phyloP scores from a whole-genome alignment of 2,113 vertebrate genomes.

The Cyphomyrus plagiostoma region DNA sequence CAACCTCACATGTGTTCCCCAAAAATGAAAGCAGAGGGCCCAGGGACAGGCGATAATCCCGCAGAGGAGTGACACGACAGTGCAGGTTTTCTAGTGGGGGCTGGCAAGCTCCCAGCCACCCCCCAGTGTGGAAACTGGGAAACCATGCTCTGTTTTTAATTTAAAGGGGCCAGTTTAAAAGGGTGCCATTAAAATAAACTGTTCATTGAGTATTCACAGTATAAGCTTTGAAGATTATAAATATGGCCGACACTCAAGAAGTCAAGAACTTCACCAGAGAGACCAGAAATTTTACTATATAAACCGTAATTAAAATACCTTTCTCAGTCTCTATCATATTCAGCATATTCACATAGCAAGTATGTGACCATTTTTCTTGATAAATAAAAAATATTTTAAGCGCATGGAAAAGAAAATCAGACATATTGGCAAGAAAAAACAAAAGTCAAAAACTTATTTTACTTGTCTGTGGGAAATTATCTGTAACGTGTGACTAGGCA shows the following conservation, averaged over 20 bases:
- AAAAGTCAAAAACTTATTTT: background rate
- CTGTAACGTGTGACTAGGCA: background rate
- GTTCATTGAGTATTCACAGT: background rate
- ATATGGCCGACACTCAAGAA: background rate
- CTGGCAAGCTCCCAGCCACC: background rate
- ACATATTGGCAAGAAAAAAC: background rate
- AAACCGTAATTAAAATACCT: background rate
- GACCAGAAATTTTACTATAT: background rate
- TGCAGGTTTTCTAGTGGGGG: conserved; percentile 21
- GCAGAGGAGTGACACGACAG: conserved; percentile 24
- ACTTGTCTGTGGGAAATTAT: background rate
- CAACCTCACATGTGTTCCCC: conserved; percentile 29
- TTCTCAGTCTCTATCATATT: background rate
- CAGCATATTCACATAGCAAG: background rate
- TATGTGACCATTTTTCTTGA: background rate
- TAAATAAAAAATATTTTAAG: conserved; percentile 19
- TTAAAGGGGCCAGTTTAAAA: conserved; percentile 10
- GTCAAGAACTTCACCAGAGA: background rate
- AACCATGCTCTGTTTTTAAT: conserved; percentile 1
- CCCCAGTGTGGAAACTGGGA: conserved; percentile 34
- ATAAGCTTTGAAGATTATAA: background rate
- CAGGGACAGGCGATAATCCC: conserved; percentile 37
- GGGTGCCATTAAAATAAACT: conserved; percentile 4
- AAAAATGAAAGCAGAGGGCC: conserved; percentile 42
- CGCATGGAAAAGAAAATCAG: conserved; percentile 21